Conservation (phyloP, 2,888 invertebrate species). For the Nemotelus pantherinus region DNA sequence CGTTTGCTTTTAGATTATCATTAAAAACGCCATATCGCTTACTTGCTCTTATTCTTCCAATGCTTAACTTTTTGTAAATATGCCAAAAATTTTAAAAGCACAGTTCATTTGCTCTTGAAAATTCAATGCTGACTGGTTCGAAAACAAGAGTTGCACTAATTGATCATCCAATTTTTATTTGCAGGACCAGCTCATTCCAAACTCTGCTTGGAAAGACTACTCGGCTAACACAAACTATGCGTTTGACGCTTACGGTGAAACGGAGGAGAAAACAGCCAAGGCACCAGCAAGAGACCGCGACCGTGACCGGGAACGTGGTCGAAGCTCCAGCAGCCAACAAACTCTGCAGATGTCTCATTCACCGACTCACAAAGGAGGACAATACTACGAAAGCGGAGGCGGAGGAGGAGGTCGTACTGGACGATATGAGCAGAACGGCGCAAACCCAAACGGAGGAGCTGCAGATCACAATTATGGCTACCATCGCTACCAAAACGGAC, state of each 20-base stretch:
- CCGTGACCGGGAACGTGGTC: conserved; percentile 57
- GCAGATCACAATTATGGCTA: conserved; percentile 24
- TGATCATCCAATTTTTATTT: conserved; percentile 51
- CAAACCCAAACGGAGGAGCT: conserved; percentile 48
- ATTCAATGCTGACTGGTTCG: conserved; percentile 64
- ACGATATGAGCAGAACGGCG: conserved; percentile 51
- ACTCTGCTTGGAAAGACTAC: conserved; percentile 90
- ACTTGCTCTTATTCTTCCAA: too few relatives aligned
- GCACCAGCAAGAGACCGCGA: conserved; percentile 57
- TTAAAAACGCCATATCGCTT: too few relatives aligned
- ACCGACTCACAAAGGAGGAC: conserved; percentile 60
- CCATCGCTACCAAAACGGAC: conserved; percentile 57
- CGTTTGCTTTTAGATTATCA: too few relatives aligned
- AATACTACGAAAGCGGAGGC: conserved; percentile 57
- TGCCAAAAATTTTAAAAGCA: background rate
- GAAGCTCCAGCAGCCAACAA: conserved; percentile 61
- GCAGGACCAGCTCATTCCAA: conserved; percentile 84
- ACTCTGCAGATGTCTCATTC: conserved; percentile 65
- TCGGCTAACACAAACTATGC: conserved; percentile 88
- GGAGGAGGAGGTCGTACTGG: conserved; percentile 51
- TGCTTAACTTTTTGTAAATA: conserved; percentile 7
- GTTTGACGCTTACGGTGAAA: conserved; percentile 85
- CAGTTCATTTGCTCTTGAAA: conserved; percentile 38
- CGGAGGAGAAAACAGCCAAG: conserved; percentile 73
- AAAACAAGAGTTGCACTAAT: conserved; percentile 48